Evolutionary conservation across 2,888 invertebrate species (phyloP), one percentile per base, ranked within the genome.

Genomic region (Caenorhabditis parvicauda): DNA sequence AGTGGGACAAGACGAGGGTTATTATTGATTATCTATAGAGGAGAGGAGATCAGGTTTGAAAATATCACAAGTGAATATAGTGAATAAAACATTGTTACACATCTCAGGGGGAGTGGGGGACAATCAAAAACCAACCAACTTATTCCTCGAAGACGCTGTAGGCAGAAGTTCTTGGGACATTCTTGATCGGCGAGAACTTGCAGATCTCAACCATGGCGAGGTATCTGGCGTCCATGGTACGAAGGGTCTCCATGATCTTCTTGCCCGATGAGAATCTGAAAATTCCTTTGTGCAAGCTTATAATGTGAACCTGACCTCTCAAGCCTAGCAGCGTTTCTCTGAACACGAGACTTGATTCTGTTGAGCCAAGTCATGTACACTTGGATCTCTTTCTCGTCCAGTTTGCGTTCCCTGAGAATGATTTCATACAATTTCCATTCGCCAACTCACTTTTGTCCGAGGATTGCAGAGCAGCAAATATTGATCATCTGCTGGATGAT

Each of bases 401-500:
- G 35, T n/a, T 50, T 47, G 9, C 61, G 61, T 27, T 61, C 61
- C 35, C 61, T 61, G 45, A 17, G 53, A 52, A 38, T 19, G 4
- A 39, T 12, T 21, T 43, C 39, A n/a, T 29, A n/a, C n/a, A 9
- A 12, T 45, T 2, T 21, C 22, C 5, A 1, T n/a, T 19, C 24
- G 24, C 22, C 29, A 43, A 32, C 28, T n/a, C 12, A 63, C 63
- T 59, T 54, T 49, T 59, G 49, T 28, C 58, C 63, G 25, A 64
- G 41, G n/a, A 59, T 24, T 4, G 59, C 59, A 12, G 58, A 64
- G 4, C 43, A 54, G 57, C 73, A 49, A 24, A 76, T 63, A 17
- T 39, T 52, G 32, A 76, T 71, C 67, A 76, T 67, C 24, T 67
- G 64, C 54, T 76, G 76, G 19, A 75, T 66, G 38, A 77, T 74